Percentiles rank a stretch among this genome's conserved stretches.
phyloP scores from a whole-genome alignment of 2,888 invertebrate genomes.

The Rhopalosiphum nymphaeae region DNA sequence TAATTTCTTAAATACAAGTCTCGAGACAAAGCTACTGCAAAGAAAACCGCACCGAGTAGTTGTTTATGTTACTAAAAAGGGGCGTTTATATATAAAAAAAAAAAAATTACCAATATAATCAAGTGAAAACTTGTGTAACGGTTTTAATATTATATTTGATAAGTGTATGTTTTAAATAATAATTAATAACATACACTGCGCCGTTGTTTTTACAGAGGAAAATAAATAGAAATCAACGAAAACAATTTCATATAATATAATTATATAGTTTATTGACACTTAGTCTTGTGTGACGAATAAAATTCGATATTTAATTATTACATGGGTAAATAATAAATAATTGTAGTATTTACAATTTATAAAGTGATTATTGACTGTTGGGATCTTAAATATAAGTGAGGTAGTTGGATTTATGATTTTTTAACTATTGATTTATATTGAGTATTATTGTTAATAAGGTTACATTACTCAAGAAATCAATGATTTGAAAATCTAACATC shows the following conservation, averaged over 20 bases:
- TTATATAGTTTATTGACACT: background rate
- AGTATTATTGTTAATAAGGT: no score
- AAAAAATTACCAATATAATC: background rate
- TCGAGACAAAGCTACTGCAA: constrained; percentile 30
- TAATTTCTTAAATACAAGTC: background rate
- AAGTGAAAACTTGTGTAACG: background rate
- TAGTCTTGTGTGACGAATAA: background rate
- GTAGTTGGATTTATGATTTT: no score
- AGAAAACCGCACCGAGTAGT: background rate
- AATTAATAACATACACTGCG: background rate
- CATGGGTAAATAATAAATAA: background rate
- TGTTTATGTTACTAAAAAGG: constrained; percentile 13
- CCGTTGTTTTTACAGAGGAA: background rate
- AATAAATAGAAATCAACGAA: background rate
- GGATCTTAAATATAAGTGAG: background rate
- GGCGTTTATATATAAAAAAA: constrained; percentile 6
- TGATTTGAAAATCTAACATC: no score
- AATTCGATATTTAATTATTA: background rate
- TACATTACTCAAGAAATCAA: no score
- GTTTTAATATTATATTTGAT: background rate
- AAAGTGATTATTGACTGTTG: background rate
- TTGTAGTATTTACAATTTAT: background rate
- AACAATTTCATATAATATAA: background rate
- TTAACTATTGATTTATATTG: no score
- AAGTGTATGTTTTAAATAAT: background rate